A percentile compares a stretch with the other conserved stretches of the same genome.
These are phyloP conservation scores for Alviniconcha marisindica DNA, from an alignment of 1,140 invertebrate genomes.

Conservation along the genomic window DNA sequence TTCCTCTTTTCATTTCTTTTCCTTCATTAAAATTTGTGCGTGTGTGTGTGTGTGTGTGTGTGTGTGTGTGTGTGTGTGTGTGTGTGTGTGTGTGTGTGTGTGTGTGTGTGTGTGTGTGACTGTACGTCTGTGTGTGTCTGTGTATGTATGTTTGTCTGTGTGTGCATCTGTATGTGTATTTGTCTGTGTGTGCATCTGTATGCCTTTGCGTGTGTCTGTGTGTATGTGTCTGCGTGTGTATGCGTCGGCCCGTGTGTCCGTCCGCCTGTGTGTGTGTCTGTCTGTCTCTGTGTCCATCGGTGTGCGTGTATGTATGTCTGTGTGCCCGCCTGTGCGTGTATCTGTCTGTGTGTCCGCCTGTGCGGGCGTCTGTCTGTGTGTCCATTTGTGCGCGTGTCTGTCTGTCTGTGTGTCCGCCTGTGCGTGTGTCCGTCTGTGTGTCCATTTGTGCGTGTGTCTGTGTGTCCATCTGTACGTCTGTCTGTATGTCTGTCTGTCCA, in stretches of 20 bases:
- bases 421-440: neutral
- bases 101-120: neutral
- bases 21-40: neutral
- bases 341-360: neutral
- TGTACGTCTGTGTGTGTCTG: neutral
- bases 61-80: slow-evolving; percentile 18
- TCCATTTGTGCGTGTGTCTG: neutral
- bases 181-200: too few species aligned
- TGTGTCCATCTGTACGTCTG: neutral
- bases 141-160: too few species aligned
- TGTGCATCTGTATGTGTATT: too few species aligned
- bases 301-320: neutral
- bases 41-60: slow-evolving; percentile 12
- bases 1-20: neutral
- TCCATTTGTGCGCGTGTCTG: too few species aligned
- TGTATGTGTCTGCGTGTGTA: too few species aligned
- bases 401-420: too few species aligned
- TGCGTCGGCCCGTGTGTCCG: too few species aligned
- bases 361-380: neutral
- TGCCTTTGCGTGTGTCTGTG: too few species aligned
- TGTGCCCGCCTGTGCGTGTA: neutral
- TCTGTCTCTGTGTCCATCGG: neutral
- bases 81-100: neutral
- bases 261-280: neutral
- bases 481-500: neutral